phyloP scores from a whole-genome alignment of 2,888 invertebrate species.

The Drosophila subquinaria region DNA sequence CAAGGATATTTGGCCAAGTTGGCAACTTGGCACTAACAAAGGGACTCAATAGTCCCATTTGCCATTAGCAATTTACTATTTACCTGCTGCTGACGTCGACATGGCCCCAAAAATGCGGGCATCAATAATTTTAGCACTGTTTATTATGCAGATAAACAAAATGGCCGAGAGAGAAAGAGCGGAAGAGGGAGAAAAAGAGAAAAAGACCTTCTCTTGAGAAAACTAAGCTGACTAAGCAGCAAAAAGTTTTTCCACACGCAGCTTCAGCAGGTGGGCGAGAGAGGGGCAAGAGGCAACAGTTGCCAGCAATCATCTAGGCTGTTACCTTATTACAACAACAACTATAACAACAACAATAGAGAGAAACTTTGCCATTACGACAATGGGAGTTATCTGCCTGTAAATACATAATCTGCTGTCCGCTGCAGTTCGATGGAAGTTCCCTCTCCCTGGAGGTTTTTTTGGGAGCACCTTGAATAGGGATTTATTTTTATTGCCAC shows the following conservation, averaged over 20 bases:
- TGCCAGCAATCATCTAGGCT: constrained; percentile 76
- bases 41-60: constrained; percentile 38
- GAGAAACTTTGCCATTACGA: constrained; percentile 71
- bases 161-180: constrained; percentile 44
- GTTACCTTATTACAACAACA: constrained; percentile 71
- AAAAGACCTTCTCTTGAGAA: constrained; percentile 49
- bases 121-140: constrained; percentile 75
- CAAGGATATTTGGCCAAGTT: constrained; percentile 1
- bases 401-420: constrained; percentile 78
- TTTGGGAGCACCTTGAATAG: constrained; percentile 64
- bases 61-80: constrained; percentile 20
- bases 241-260: constrained; percentile 57
- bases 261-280: neutral
- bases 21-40: constrained; percentile 31
- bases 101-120: constrained; percentile 73
- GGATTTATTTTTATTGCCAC: constrained; percentile 78
- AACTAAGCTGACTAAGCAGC: constrained; percentile 67
- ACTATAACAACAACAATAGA: constrained; percentile 32
- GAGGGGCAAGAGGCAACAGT: constrained; percentile 59
- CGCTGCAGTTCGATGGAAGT: constrained; percentile 38
- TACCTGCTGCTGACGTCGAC: constrained; percentile 59
- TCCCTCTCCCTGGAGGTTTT: constrained; percentile 25
- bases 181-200: neutral
- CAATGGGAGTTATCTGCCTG: constrained; percentile 74
- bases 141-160: constrained; percentile 80